Conservation (phyloP, 2,888 invertebrate species). For the Dendrolimus houi region DNA sequence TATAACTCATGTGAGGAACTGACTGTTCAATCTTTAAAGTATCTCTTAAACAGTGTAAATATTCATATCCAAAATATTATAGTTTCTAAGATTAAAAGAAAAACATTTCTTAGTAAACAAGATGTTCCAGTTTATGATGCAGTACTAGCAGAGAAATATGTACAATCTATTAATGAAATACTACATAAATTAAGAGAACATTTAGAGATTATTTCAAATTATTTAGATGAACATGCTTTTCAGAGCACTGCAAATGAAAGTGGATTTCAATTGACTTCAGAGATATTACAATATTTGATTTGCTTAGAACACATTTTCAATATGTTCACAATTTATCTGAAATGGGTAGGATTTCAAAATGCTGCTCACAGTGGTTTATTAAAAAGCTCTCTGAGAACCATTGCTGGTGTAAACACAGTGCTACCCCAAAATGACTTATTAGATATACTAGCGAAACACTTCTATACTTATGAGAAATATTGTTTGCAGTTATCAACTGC, state of each 20-base stretch:
- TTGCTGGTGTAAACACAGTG: conserved; percentile 34
- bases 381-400: conserved; percentile 49
- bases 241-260: conserved; percentile 30
- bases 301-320: conserved; percentile 74
- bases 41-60: conserved; percentile 45
- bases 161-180: conserved; percentile 35
- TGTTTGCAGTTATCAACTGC: conserved; percentile 75
- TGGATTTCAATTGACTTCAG: conserved; percentile 29
- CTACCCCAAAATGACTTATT: conserved; percentile 46
- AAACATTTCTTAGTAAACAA: conserved; percentile 49
- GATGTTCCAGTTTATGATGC: conserved; percentile 38
- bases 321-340: conserved; percentile 75
- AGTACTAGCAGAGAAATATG: conserved; percentile 48
- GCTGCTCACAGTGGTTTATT: conserved; percentile 47
- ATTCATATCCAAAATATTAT: conserved; percentile 40
- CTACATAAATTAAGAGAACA: conserved; percentile 49
- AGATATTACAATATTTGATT: conserved; percentile 42
- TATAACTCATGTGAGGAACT: conserved; percentile 31
- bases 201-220: conserved; percentile 34
- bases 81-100: conserved; percentile 53
- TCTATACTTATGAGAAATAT: conserved; percentile 63
- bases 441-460: conserved; percentile 43
- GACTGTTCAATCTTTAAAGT: conserved; percentile 44
- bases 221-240: conserved; percentile 32
- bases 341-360: conserved; percentile 79